Conservation (phyloP, 1,140 invertebrate genomes). For the Andricus grossulariae region DNA sequence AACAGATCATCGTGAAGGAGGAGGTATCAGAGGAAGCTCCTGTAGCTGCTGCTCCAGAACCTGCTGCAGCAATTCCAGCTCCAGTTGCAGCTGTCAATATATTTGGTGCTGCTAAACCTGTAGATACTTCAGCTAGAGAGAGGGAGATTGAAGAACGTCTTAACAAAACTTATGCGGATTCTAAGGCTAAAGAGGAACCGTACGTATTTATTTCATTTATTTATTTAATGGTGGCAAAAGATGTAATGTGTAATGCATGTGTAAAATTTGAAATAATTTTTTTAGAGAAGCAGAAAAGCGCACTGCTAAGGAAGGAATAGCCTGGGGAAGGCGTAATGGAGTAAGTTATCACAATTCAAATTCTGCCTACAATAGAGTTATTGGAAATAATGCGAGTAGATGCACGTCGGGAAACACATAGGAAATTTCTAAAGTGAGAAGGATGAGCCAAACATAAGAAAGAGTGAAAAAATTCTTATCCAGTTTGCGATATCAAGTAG, state of each 20-base stretch:
- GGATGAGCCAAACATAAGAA: no score
- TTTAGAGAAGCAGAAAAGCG: constrained; percentile 62
- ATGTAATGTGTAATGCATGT: background rate
- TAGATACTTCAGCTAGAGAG: constrained; percentile 91
- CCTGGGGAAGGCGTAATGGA: constrained; percentile 67
- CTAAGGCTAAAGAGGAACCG: constrained; percentile 64
- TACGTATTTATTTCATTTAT: constrained; percentile 37
- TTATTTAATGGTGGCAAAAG: background rate
- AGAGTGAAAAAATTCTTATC: no score
- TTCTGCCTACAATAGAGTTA: background rate
- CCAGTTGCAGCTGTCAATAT: constrained; percentile 82
- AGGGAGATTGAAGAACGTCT: constrained; percentile 84
- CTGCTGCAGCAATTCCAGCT: constrained; percentile 64
- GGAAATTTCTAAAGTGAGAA: no score
- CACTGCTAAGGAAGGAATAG: constrained; percentile 49
- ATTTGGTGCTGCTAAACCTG: constrained; percentile 94
- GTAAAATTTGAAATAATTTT: background rate
- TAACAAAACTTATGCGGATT: constrained; percentile 72
- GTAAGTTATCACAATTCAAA: constrained; percentile 51
- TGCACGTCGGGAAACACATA: no score
- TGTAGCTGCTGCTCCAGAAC: constrained; percentile 62
- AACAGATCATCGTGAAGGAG: constrained; percentile 57
- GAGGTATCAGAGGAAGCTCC: constrained; percentile 48
- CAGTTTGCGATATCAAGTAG: no score
- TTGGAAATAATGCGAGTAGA: no score